A percentile compares a stretch with the other conserved stretches of the same genome.
These are phyloP conservation scores for Drosophila lacicola DNA, from an alignment of 2,888 invertebrate species.

Conservation along the genomic window DNA sequence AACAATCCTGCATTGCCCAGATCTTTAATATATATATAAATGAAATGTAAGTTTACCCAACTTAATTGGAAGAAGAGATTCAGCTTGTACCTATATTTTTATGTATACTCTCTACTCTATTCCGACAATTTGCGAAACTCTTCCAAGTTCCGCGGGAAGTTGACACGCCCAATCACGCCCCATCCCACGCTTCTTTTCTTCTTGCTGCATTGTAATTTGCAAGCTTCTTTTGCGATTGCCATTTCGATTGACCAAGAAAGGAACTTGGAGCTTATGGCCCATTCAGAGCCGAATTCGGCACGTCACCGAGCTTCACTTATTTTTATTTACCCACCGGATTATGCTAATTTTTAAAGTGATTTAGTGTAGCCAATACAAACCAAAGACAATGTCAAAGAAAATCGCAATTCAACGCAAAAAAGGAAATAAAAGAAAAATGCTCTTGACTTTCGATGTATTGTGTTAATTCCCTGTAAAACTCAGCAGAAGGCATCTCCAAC, in stretches of 20 bases:
- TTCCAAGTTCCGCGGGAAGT: background rate
- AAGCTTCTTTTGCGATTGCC: slow-evolving; percentile 33
- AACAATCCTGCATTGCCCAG: background rate
- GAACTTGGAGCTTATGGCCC: slow-evolving; percentile 39
- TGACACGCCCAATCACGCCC: background rate
- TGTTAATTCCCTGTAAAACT: background rate
- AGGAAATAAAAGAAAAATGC: slow-evolving; percentile 7
- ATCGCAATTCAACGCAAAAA: slow-evolving; percentile 24
- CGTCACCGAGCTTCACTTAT: slow-evolving; percentile 66
- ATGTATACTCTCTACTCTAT: background rate
- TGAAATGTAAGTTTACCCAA: background rate
- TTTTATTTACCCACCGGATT: slow-evolving; percentile 80
- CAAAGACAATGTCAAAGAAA: slow-evolving; percentile 35
- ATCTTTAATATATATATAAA: background rate
- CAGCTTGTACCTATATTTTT: too few species aligned
- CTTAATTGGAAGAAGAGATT: background rate
- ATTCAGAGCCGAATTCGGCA: slow-evolving; percentile 48
- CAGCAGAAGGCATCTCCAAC: background rate
- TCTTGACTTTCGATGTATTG: slow-evolving; percentile 40
- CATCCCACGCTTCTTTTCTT: background rate
- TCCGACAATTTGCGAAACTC: background rate
- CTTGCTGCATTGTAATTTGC: slow-evolving; percentile 38
- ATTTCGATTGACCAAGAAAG: slow-evolving; percentile 46
- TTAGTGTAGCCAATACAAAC: slow-evolving; percentile 71
- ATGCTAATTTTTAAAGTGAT: slow-evolving; percentile 81